These are phyloP conservation scores for Cosmia pyralina DNA, from an alignment of 2,888 invertebrate genomes.

Conservation along the genomic window DNA sequence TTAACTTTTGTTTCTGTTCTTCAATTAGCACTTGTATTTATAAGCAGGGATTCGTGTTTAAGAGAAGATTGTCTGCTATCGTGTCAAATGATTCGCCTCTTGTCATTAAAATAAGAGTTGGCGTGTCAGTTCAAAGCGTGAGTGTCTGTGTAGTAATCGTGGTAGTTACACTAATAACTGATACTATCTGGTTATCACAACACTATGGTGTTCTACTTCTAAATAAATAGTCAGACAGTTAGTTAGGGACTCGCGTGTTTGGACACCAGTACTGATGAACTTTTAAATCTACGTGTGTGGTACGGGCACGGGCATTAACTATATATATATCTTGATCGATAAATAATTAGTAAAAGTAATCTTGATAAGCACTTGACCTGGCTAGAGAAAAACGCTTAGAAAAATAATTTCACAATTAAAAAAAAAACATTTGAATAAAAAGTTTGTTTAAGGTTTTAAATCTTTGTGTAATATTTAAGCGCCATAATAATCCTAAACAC, in stretches of 20 bases:
- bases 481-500: no score
- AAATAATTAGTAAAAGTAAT: conserved; percentile 9
- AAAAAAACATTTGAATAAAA: not conserved
- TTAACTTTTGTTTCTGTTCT: conserved; percentile 25
- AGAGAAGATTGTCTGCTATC: conserved; percentile 1
- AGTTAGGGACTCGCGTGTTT: not conserved
- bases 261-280: not conserved
- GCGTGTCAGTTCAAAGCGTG: not conserved
- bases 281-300: not conserved
- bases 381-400: not conserved
- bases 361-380: not conserved
- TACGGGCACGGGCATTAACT: not conserved
- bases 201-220: conserved; percentile 13
- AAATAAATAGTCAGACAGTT: not conserved
- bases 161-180: conserved; percentile 8
- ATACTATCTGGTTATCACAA: not conserved
- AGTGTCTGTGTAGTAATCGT: not conserved
- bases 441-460: not conserved
- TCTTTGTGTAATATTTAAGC: not conserved
- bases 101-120: conserved; percentile 15
- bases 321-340: not conserved
- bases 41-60: conserved; percentile 30
- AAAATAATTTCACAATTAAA: not conserved
- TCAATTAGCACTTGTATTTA: conserved; percentile 38
- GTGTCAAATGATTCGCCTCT: not conserved